Conservation (phyloP, 2,888 invertebrate genomes). For the Proisotoma minuta region DNA sequence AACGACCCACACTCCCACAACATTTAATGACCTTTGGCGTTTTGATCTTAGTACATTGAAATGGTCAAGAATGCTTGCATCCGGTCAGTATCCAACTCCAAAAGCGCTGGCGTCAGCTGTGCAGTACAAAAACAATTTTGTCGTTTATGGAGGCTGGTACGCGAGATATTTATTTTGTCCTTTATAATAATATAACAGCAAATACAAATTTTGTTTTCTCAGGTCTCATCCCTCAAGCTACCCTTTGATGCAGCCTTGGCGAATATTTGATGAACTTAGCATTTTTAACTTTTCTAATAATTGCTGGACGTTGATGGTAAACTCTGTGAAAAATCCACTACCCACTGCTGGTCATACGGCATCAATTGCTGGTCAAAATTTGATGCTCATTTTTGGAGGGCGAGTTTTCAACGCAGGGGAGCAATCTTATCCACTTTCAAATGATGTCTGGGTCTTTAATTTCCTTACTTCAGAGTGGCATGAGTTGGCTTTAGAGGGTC, state of each 20-base stretch:
- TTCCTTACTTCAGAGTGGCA: constrained; percentile 71
- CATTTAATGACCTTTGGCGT: constrained; percentile 94
- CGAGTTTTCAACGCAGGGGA: constrained; percentile 40
- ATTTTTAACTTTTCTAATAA: constrained; percentile 75
- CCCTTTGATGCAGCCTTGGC: constrained; percentile 57
- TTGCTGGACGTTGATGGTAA: constrained; percentile 68
- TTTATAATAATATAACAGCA: no score
- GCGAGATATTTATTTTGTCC: no score
- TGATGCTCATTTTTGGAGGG: constrained; percentile 83
- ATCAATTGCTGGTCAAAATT: constrained; percentile 69
- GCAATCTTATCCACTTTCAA: constrained; percentile 55
- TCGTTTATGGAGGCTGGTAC: constrained; percentile 94
- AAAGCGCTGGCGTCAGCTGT: constrained; percentile 93
- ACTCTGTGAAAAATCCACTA: constrained; percentile 61
- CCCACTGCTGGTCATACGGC: constrained; percentile 91
- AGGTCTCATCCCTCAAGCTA: constrained; percentile 43
- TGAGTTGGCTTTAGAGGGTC: constrained; percentile 59
- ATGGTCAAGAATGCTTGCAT: constrained; percentile 78
- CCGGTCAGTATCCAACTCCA: constrained; percentile 84
- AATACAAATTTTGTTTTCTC: no score
- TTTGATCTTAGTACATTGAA: constrained; percentile 78
- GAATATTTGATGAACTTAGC: constrained; percentile 87
- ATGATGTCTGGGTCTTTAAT: constrained; percentile 86
- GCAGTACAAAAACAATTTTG: constrained; percentile 73
- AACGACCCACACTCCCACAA: constrained; percentile 86